Evolutionary conservation across 2,113 vertebrate genomes (phyloP), one percentile per base, ranked within the genome.

Genomic region (Setophaga kirtlandii): DNA sequence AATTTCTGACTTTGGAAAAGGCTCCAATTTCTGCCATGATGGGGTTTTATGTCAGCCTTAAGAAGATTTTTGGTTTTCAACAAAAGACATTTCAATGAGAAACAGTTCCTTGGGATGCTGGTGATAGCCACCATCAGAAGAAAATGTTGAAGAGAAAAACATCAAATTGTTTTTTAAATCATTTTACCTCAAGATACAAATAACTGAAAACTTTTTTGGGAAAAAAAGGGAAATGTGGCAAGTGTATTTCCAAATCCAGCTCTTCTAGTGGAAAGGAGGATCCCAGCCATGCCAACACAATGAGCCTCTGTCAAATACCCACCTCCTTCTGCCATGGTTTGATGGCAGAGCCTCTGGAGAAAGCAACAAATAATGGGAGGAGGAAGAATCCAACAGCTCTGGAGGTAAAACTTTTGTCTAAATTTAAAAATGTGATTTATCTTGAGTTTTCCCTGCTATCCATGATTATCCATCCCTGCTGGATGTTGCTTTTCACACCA

Each of bases 151-250:
- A 58, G 35, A 65, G n/a, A 42, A 52, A 90, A 84, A 15, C 25
- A 33, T 3, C 15, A 24, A 1, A 0, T 2, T 60, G 6, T 22
- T 67, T 55, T 35, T 53, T 5, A 4, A 28, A 63, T 22, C 5
- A 27, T 24, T 83, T 62, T 14, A 46, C 39, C 62, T 77, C 35
- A 87, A 73, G 60, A 50, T 46, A 50, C 27, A 76, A 71, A n/a
- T 21, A 84, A 70, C 22, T 55, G 80, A n/a, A 62, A 56, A 6
- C 6, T 31, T 84, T 35, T 9, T 30, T 15, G 11, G 12, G 6
- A 11, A 28, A 78, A 33, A 23, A 78, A 39, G 20, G 25, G 15
- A 75, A 56, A 67, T 23, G 15, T 12, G 30, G 58, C 18, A 73
- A 84, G 11, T 0, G 0, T 47, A 33, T 39, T 87, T 64, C 41